phyloP scores from a whole-genome alignment of 2,888 invertebrate species.

The Chalcis sispes region DNA sequence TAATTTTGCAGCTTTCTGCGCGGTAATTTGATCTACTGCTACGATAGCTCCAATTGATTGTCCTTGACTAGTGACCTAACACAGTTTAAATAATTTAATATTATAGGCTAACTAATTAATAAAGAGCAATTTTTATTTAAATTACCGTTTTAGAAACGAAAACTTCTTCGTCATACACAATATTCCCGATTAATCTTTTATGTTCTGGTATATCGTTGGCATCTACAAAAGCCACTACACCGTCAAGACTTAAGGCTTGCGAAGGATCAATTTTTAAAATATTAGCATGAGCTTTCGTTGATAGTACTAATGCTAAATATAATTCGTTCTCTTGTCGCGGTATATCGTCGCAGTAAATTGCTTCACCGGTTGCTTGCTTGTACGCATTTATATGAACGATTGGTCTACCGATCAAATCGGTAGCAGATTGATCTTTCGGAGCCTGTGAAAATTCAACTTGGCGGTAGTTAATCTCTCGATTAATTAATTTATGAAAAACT shows the following conservation, averaged over 20 bases:
- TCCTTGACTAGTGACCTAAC: constrained; percentile 81
- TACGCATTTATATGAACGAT: constrained; percentile 86
- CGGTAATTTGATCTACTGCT: constrained; percentile 85
- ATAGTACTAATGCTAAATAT: constrained; percentile 86
- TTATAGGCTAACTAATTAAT: constrained; percentile 9
- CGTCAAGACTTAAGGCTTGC: constrained; percentile 84
- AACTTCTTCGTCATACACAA: constrained; percentile 87
- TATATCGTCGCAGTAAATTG: constrained; percentile 92
- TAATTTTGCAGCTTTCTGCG: constrained; percentile 87
- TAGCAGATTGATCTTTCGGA: constrained; percentile 78
- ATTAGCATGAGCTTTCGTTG: constrained; percentile 87
- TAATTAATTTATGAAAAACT: too few relatives aligned
- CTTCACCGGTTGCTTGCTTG: constrained; percentile 93
- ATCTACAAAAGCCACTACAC: constrained; percentile 87
- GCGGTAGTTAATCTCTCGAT: too few relatives aligned
- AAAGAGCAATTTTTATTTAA: background rate
- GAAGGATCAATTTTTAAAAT: constrained; percentile 84
- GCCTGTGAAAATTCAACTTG: constrained; percentile 63
- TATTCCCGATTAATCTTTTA: constrained; percentile 82
- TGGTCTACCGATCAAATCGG: constrained; percentile 88
- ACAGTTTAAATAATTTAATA: constrained; percentile 1
- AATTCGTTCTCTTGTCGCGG: constrained; percentile 85
- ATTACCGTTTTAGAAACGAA: constrained; percentile 84
- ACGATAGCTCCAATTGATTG: constrained; percentile 88
- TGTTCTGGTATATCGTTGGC: constrained; percentile 84